Evolutionary conservation across 2,888 invertebrate genomes (phyloP).

Genomic region (Agrochola litura): DNA sequence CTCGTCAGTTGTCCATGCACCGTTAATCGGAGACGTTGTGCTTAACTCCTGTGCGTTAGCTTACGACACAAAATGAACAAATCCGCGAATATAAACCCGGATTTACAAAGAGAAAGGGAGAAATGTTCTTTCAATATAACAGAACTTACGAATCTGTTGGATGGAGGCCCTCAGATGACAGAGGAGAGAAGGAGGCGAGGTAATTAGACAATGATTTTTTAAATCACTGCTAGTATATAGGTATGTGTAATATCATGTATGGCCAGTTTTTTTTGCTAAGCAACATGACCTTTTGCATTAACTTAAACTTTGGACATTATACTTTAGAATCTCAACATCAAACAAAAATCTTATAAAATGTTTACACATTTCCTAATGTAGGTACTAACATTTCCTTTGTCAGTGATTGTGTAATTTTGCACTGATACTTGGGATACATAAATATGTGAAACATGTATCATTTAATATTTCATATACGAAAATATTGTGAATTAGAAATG

Average conservation of each 20-base stretch:
- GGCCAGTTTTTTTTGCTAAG: conserved; percentile 9
- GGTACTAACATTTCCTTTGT: conserved; percentile 17
- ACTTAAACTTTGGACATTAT: conserved; percentile 36
- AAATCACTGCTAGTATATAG: background rate
- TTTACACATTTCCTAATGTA: background rate
- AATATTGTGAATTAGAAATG: background rate
- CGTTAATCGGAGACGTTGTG: conserved; percentile 31
- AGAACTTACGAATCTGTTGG: conserved; percentile 94
- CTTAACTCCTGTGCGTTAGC: conserved; percentile 15
- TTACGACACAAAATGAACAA: conserved; percentile 70
- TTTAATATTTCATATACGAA: background rate
- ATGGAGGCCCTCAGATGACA: conserved; percentile 94
- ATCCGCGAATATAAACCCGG: conserved; percentile 90
- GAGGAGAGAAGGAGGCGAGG: conserved; percentile 91
- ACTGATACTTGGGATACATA: background rate
- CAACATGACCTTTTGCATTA: background rate
- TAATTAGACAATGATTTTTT: conserved; percentile 63
- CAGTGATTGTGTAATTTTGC: conserved; percentile 17
- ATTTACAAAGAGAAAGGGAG: conserved; percentile 93
- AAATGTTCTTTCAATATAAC: conserved; percentile 93
- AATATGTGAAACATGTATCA: too few relatives aligned
- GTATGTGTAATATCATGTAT: background rate
- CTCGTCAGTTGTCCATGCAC: conserved; percentile 51
- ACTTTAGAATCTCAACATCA: background rate
- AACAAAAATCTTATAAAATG: background rate